A percentile compares a stretch with the other conserved stretches of the same genome.
These are phyloP conservation scores for Diploscapter pachys DNA, from an alignment of 1,140 invertebrate genomes.

Conservation along the genomic window DNA sequence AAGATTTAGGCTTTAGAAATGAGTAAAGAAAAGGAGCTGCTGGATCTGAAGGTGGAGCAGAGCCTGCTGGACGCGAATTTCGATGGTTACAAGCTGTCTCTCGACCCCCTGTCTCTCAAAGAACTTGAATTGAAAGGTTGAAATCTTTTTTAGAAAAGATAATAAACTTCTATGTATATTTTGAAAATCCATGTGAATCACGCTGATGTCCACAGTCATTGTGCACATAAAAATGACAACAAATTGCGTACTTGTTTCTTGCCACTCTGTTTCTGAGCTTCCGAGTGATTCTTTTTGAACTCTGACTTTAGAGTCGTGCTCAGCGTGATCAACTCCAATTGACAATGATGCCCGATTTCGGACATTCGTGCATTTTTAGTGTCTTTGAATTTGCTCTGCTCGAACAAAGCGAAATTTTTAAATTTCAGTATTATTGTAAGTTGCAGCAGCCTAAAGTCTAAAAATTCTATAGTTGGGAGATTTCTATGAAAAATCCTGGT, in stretches of 20 bases:
- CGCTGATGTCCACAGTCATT: too few species aligned
- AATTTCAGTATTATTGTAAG: too few species aligned
- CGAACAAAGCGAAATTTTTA: too few species aligned
- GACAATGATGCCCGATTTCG: too few species aligned
- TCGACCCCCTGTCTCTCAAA: slow-evolving; percentile 8
- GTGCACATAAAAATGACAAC: not conserved
- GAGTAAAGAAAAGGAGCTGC: not conserved
- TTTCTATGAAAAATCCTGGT: too few species aligned
- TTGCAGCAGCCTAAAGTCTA: too few species aligned
- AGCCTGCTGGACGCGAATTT: slow-evolving; percentile 3
- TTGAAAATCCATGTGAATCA: not conserved
- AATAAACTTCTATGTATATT: not conserved
- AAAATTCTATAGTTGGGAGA: too few species aligned
- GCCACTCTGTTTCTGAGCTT: not conserved
- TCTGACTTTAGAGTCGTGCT: too few species aligned
- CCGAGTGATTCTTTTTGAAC: too few species aligned
- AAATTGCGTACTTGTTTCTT: not conserved
- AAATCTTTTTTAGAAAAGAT: not conserved
- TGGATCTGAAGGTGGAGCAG: not conserved
- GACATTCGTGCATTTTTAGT: too few species aligned
- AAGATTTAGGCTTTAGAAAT: not conserved
- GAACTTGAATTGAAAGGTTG: not conserved
- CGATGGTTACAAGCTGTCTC: slow-evolving; percentile 4
- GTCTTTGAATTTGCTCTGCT: too few species aligned
- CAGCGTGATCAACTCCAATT: too few species aligned